phyloP scores from a whole-genome alignment of 2,797 vertebrate species.

The Catharus ustulatus region DNA sequence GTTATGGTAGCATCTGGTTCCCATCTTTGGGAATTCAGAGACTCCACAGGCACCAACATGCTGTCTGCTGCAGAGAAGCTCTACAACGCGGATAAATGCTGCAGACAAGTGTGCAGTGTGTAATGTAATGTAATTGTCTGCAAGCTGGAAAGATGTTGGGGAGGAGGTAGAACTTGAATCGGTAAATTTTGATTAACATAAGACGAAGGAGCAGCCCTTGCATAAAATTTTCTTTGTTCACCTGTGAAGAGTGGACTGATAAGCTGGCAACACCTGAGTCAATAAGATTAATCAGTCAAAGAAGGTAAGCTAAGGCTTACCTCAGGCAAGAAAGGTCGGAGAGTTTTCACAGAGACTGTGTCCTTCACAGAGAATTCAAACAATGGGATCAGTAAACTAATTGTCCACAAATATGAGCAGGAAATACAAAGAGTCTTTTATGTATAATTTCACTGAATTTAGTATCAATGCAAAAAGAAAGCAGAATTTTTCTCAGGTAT shows the following conservation, averaged over 20 bases:
- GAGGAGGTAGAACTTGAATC: background rate
- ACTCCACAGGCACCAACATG: slow-evolving; percentile 19
- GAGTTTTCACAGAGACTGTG: background rate
- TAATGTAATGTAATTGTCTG: slow-evolving; percentile 26
- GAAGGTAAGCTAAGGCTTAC: background rate
- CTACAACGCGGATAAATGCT: slow-evolving; percentile 7
- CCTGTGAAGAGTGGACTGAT: background rate
- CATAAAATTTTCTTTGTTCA: slow-evolving; percentile 36
- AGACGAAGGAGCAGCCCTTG: background rate
- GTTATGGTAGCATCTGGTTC: slow-evolving; percentile 72
- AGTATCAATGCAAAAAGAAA: background rate
- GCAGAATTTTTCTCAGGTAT: background rate
- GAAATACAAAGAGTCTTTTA: background rate
- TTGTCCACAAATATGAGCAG: background rate
- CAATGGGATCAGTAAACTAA: background rate
- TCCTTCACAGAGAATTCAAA: background rate
- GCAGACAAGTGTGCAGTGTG: slow-evolving; percentile 9
- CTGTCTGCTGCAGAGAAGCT: slow-evolving; percentile 1
- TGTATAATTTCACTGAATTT: background rate
- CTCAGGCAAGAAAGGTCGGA: background rate
- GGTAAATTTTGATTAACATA: slow-evolving; percentile 29
- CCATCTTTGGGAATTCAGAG: slow-evolving; percentile 59
- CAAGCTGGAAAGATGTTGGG: background rate
- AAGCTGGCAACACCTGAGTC: slow-evolving; percentile 18
- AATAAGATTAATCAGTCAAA: slow-evolving; percentile 20